Evolutionary conservation across 2,113 vertebrate species (phyloP).

Genomic region (Tupaia chinensis): DNA sequence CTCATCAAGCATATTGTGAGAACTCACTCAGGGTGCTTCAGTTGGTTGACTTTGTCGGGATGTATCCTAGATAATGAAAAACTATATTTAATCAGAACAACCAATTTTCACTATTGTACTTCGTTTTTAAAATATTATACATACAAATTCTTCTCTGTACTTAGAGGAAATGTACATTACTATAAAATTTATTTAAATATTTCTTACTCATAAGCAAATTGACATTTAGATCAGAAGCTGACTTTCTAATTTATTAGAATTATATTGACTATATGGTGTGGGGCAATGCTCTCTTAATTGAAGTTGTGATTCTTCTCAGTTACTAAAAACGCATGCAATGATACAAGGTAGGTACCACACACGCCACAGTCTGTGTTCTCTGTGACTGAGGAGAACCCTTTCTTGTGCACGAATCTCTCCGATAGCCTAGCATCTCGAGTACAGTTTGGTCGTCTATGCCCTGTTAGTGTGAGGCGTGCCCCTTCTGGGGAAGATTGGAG

Average conservation of each 20-base stretch:
- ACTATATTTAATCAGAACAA: background rate
- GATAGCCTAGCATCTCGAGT: rapidly evolving
- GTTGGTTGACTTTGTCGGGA: background rate
- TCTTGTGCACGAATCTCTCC: too few relatives aligned
- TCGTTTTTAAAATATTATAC: background rate
- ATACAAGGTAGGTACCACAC: too few relatives aligned
- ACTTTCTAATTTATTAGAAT: background rate
- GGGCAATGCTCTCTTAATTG: background rate
- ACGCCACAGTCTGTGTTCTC: too few relatives aligned
- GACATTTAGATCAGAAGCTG: background rate
- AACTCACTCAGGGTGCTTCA: background rate
- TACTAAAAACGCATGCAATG: background rate
- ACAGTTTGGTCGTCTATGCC: rapidly evolving
- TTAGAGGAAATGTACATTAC: background rate
- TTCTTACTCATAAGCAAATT: background rate
- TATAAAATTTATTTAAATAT: background rate
- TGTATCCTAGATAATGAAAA: background rate
- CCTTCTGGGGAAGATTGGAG: background rate
- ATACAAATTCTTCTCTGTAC: background rate
- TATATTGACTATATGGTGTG: background rate
- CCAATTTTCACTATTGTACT: background rate
- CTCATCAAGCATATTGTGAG: background rate
- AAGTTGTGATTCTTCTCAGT: background rate
- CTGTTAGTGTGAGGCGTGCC: rapidly evolving
- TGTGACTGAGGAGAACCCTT: background rate